These are phyloP conservation scores for Leptodactylus fuscus DNA, from an alignment of 2,113 vertebrate genomes.

Conservation along the genomic window DNA sequence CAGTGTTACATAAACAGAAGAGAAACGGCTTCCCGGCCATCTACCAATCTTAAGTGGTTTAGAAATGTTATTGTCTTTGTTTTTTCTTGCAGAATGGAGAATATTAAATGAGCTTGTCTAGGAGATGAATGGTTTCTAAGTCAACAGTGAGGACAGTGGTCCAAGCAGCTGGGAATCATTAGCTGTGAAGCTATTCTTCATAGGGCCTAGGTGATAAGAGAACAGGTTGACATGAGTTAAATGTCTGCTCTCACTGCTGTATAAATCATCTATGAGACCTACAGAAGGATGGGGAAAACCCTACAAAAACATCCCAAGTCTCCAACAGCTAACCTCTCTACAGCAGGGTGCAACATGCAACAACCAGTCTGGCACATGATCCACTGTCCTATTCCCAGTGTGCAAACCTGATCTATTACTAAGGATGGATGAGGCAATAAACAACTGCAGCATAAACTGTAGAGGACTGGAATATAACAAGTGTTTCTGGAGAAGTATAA, in stretches of 20 bases:
- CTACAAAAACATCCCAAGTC: neutral
- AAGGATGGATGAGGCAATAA: conserved; percentile 15
- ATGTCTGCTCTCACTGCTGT: conserved; percentile 28
- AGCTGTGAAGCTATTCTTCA: conserved; percentile 32
- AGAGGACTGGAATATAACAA: conserved; percentile 61
- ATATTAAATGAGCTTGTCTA: conserved; percentile 45
- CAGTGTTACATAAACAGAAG: conserved; percentile 30
- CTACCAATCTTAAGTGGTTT: conserved; percentile 37
- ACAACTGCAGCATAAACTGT: conserved; percentile 7
- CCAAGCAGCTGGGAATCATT: conserved; percentile 46
- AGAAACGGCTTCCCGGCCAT: conserved; percentile 22
- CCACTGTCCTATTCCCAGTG: neutral
- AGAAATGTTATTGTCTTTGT: conserved; percentile 20
- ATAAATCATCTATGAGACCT: conserved; percentile 37
- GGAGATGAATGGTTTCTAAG: conserved; percentile 32
- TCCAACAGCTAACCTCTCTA: neutral
- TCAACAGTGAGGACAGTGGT: conserved; percentile 14
- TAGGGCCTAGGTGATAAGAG: conserved; percentile 31
- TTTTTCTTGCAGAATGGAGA: neutral
- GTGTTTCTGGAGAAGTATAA: conserved; percentile 58
- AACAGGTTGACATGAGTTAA: conserved; percentile 42
- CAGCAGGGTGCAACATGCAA: neutral
- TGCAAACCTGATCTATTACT: neutral
- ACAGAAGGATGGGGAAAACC: neutral
- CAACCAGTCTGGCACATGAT: neutral